Conservation (phyloP, 2,888 invertebrate species). For the Pteria penguin region DNA sequence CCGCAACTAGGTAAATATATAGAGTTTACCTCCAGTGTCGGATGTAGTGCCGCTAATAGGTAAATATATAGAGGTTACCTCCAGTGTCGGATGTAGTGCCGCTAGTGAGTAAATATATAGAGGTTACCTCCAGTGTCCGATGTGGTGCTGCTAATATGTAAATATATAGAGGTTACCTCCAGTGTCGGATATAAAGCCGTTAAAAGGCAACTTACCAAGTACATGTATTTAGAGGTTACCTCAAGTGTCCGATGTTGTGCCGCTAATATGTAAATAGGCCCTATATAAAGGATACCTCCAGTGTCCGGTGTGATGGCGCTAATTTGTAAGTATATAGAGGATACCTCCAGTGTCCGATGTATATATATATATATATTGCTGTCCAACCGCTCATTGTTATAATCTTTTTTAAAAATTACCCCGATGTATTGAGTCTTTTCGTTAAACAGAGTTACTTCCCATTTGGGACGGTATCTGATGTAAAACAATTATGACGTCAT, state of each 20-base stretch:
- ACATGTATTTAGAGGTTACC: too few relatives aligned
- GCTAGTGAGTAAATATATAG: conserved; percentile 81
- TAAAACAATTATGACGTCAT: too few relatives aligned
- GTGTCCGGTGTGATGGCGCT: conserved; percentile 83
- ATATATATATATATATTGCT: too few relatives aligned
- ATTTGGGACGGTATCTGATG: too few relatives aligned
- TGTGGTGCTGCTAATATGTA: too few relatives aligned
- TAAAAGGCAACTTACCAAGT: conserved; percentile 82
- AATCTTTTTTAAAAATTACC: too few relatives aligned
- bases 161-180: conserved; percentile 83
- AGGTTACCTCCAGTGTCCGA: too few relatives aligned
- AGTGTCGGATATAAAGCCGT: conserved; percentile 82
- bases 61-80: conserved; percentile 82
- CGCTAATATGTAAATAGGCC: too few relatives aligned
- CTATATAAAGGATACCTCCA: conserved; percentile 82
- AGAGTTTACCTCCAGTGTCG: conserved; percentile 83
- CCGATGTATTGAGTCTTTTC: too few relatives aligned
- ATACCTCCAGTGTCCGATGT: conserved; percentile 83
- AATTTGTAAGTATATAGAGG: conserved; percentile 81
- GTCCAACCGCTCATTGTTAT: too few relatives aligned
- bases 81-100: conserved; percentile 83
- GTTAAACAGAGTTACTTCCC: too few relatives aligned
- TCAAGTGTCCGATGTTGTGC: too few relatives aligned
- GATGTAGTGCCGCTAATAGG: conserved; percentile 83
- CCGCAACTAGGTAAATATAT: conserved; percentile 82